A percentile compares a stretch with the other conserved stretches of the same genome.
phyloP scores from a whole-genome alignment of 2,888 invertebrate genomes.

The Mantis religiosa region DNA sequence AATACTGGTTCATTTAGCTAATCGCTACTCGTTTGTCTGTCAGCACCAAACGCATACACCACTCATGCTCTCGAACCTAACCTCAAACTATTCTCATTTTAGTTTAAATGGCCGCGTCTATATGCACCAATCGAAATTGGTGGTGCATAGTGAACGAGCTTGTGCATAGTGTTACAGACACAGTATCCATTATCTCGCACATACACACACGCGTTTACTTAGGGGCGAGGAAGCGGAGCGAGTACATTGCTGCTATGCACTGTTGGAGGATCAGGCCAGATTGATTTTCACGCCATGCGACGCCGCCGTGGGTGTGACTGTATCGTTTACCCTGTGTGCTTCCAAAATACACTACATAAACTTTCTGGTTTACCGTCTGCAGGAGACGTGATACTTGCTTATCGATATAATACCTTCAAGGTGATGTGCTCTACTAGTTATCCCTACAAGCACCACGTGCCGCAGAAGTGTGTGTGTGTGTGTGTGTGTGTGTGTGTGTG shows the following conservation, averaged over 20 bases:
- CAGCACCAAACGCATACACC: not conserved
- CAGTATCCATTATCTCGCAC: not conserved
- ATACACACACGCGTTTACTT: not conserved
- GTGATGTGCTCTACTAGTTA: too few relatives aligned
- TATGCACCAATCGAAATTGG: conserved; percentile 5
- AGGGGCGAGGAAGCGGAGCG: not conserved
- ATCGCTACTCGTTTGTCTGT: not conserved
- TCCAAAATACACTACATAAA: not conserved
- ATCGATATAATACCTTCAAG: too few relatives aligned
- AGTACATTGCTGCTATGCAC: not conserved
- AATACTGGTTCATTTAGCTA: too few relatives aligned
- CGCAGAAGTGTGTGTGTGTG: too few relatives aligned
- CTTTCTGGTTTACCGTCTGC: not conserved
- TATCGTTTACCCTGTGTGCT: not conserved
- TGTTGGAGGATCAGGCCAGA: not conserved
- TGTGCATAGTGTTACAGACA: not conserved
- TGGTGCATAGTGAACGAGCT: not conserved
- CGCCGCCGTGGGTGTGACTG: not conserved
- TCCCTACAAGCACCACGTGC: too few relatives aligned
- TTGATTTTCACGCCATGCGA: conserved; percentile 11
- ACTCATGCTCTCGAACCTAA: not conserved
- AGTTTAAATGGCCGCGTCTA: conserved; percentile 4
- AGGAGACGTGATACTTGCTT: not conserved
- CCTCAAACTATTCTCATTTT: not conserved
- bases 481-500: too few relatives aligned